A percentile compares a stretch with the other conserved stretches of the same genome.
Conservation (phyloP, 1,140 invertebrate genomes). For the Drosophila murphyi region DNA sequence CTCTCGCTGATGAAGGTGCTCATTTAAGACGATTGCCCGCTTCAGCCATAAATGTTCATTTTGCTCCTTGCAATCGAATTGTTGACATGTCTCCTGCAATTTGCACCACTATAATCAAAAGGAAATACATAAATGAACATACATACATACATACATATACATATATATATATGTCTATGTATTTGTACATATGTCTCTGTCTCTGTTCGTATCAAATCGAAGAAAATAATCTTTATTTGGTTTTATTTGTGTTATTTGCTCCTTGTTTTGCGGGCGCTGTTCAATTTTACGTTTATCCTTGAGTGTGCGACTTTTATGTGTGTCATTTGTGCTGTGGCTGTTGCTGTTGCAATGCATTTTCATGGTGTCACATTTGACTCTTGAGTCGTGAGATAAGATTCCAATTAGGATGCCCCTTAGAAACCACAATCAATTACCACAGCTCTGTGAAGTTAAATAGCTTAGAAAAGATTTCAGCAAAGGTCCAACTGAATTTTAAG, state of each 20-base stretch:
- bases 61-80: slow-evolving; percentile 79
- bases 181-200: neutral
- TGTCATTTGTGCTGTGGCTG: slow-evolving; percentile 33
- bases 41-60: slow-evolving; percentile 80
- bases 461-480: neutral
- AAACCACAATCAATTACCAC: slow-evolving; percentile 39
- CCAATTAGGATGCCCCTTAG: slow-evolving; percentile 28
- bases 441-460: neutral
- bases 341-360: slow-evolving; percentile 35
- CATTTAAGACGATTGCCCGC: slow-evolving; percentile 73
- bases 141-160: neutral
- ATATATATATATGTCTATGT: too few relatives aligned
- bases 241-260: slow-evolving; percentile 42
- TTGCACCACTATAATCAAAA: slow-evolving; percentile 80
- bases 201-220: slow-evolving; percentile 22
- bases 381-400: slow-evolving; percentile 25
- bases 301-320: slow-evolving; percentile 38
- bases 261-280: slow-evolving; percentile 35
- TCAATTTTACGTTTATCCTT: slow-evolving; percentile 39
- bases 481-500: too few relatives aligned
- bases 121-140: slow-evolving; percentile 65
- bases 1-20: slow-evolving; percentile 34
- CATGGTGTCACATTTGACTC: slow-evolving; percentile 42
- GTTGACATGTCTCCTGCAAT: slow-evolving; percentile 79
- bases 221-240: slow-evolving; percentile 48